Conservation (phyloP, 2,888 invertebrate genomes). For the Prenolepis imparis region DNA sequence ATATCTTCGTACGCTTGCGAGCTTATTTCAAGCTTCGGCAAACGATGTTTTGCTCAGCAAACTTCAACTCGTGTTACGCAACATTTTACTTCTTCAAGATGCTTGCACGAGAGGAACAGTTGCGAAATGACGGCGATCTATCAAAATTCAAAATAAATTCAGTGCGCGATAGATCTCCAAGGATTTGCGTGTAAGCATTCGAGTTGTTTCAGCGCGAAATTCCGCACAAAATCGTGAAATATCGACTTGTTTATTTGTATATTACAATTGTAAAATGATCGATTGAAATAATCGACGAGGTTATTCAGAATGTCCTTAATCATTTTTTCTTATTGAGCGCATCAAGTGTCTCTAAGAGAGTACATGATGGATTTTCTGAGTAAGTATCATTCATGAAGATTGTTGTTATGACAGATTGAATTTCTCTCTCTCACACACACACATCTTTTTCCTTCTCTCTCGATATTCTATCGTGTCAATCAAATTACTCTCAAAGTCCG, state of each 20-base stretch:
- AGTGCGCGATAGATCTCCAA: constrained; percentile 9
- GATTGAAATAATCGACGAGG: constrained; percentile 48
- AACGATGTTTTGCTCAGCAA: constrained; percentile 33
- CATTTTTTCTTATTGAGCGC: not conserved
- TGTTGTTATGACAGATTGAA: not conserved
- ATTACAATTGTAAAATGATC: not conserved
- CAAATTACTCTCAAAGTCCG: not conserved
- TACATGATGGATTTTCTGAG: constrained; percentile 59
- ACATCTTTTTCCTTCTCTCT: not conserved
- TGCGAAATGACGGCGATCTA: constrained; percentile 58
- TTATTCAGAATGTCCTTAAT: constrained; percentile 41
- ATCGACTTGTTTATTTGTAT: constrained; percentile 15
- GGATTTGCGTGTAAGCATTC: constrained; percentile 11
- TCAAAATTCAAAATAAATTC: constrained; percentile 60
- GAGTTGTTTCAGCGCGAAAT: constrained; percentile 47
- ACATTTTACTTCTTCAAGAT: constrained; percentile 4
- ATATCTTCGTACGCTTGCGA: not conserved
- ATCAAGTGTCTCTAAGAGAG: not conserved
- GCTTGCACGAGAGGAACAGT: constrained; percentile 57
- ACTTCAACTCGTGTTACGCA: constrained; percentile 56
- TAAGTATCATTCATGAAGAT: constrained; percentile 50
- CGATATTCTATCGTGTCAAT: not conserved
- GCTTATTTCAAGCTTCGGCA: constrained; percentile 2
- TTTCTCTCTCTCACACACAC: not conserved
- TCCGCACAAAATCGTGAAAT: not conserved